Conservation (phyloP, 2,797 vertebrate genomes). For the Parauchenoglanis punctatus region DNA sequence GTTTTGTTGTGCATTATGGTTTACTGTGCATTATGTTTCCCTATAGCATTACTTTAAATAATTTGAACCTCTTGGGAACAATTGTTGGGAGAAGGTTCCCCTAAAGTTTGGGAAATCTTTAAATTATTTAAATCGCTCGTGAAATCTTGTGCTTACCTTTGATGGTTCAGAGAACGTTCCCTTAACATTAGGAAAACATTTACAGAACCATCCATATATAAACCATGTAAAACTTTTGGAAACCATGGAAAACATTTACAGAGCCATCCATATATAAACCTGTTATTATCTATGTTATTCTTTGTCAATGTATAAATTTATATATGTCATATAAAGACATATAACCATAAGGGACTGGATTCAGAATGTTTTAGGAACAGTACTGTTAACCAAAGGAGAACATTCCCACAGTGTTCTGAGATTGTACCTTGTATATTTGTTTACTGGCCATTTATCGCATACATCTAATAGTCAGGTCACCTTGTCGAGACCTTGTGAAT, state of each 20-base stretch:
- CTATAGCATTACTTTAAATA: not conserved
- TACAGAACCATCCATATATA: not conserved
- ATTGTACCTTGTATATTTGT: not conserved
- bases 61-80: not conserved
- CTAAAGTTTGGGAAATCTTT: not conserved
- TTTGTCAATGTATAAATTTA: no score
- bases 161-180: not conserved
- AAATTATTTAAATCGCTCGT: not conserved
- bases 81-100: not conserved
- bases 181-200: not conserved
- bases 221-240: not conserved
- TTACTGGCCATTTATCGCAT: not conserved
- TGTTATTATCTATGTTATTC: no score
- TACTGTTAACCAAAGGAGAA: not conserved
- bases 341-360: not conserved
- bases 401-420: not conserved
- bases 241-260: not conserved
- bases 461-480: slow-evolving; percentile 8
- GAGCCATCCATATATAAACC: no score
- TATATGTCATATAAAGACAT: not conserved
- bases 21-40: not conserved
- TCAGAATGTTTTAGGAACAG: not conserved
- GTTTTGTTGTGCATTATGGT: not conserved
- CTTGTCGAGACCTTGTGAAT: not conserved
- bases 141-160: not conserved